Evolutionary conservation across 1,140 invertebrate species (phyloP).

Genomic region (Eupeodes corollae): DNA sequence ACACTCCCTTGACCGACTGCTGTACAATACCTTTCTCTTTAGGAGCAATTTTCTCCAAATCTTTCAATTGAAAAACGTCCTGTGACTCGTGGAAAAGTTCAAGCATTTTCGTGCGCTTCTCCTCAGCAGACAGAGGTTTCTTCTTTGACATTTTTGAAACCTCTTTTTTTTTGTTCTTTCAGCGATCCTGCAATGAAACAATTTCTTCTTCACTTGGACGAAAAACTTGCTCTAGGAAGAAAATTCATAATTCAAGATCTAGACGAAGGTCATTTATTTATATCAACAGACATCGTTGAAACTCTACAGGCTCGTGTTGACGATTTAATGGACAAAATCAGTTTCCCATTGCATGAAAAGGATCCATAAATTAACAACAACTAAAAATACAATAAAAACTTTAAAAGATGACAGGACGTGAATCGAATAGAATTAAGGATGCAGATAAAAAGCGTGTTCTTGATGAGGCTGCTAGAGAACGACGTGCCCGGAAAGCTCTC

Average conservation of each 20-base stretch:
- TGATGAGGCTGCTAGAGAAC: slow-evolving; percentile 74
- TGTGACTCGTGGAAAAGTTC: slow-evolving; percentile 81
- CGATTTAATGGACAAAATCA: slow-evolving; percentile 93
- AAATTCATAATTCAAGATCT: slow-evolving; percentile 96
- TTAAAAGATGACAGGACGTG: slow-evolving; percentile 53
- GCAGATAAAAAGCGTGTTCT: slow-evolving; percentile 67
- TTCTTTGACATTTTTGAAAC: slow-evolving; percentile 20
- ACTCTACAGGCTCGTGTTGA: slow-evolving; percentile 81
- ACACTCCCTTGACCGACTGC: slow-evolving; percentile 79
- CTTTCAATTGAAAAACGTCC: slow-evolving; percentile 78
- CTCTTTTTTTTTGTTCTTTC: slow-evolving; percentile 31
- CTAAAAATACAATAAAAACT: slow-evolving; percentile 3
- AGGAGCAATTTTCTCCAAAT: slow-evolving; percentile 65
- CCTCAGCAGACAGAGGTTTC: slow-evolving; percentile 68
- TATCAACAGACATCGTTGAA: slow-evolving; percentile 84
- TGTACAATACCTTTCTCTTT: slow-evolving; percentile 70
- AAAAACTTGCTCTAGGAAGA: slow-evolving; percentile 78
- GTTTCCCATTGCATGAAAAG: slow-evolving; percentile 77
- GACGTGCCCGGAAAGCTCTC: slow-evolving; percentile 78
- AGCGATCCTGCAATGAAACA: slow-evolving; percentile 99
- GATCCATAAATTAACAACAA: slow-evolving; percentile 43
- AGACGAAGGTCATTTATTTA: slow-evolving; percentile 92
- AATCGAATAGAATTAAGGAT: slow-evolving; percentile 65
- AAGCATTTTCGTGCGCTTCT: slow-evolving; percentile 68
- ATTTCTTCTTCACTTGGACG: slow-evolving; percentile 92